These are phyloP conservation scores for Salmo trutta DNA, from an alignment of 2,797 vertebrate genomes.

Conservation along the genomic window DNA sequence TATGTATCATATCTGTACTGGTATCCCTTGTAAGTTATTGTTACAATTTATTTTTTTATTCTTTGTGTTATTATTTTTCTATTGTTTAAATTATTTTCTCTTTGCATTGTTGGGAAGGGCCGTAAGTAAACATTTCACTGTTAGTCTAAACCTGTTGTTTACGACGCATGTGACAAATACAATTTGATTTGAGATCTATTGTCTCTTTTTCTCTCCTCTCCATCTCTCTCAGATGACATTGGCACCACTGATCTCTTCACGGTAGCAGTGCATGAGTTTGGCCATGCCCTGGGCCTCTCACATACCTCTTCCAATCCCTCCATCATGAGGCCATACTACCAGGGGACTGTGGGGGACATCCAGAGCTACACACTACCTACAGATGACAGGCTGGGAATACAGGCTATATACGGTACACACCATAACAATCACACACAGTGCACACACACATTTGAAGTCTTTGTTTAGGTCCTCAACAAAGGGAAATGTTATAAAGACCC, in stretches of 20 bases:
- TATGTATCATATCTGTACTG: no score
- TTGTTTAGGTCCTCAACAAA: background rate
- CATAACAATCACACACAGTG: no score
- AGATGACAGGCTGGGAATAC: slow-evolving; percentile 83
- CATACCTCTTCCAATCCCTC: slow-evolving; percentile 84
- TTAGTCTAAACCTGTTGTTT: no score
- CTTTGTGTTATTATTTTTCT: no score
- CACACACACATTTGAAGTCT: background rate
- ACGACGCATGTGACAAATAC: no score
- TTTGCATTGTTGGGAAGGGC: no score
- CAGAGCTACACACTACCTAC: slow-evolving; percentile 65
- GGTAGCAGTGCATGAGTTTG: slow-evolving; percentile 91
- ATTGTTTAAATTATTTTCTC: no score
- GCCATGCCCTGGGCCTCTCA: slow-evolving; percentile 85
- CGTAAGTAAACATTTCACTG: no score
- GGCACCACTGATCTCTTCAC: slow-evolving; percentile 84
- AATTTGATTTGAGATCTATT: background rate
- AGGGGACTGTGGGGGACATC: slow-evolving; percentile 76
- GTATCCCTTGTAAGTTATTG: no score
- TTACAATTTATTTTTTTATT: no score
- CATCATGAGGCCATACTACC: slow-evolving; percentile 91
- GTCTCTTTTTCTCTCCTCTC: background rate
- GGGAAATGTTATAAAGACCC: background rate
- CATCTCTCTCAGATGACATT: slow-evolving; percentile 48
- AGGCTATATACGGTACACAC: slow-evolving; percentile 82